Evolutionary conservation across 2,113 vertebrate species (phyloP).

Genomic region (Eonycteris spelaea): DNA sequence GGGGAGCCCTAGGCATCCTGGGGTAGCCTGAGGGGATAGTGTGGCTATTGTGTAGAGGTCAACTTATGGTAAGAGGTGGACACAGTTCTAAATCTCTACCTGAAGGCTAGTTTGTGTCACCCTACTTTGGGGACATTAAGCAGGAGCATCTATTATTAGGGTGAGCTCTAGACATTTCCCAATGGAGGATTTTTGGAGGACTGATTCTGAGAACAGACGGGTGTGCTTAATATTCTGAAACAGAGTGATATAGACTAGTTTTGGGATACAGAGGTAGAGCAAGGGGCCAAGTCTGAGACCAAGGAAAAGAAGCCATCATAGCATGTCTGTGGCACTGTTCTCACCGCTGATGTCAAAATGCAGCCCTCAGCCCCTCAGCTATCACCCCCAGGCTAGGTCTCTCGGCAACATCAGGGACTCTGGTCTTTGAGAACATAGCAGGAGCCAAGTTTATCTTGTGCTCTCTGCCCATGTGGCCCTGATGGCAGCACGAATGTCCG

Average conservation of each 20-base stretch:
- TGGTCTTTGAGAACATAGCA: background rate
- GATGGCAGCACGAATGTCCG: background rate
- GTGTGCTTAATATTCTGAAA: background rate
- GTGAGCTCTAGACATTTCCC: background rate
- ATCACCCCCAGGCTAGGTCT: no score
- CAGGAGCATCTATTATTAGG: background rate
- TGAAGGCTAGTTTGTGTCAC: background rate
- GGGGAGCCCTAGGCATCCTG: no score
- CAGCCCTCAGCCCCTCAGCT: background rate
- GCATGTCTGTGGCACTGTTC: background rate
- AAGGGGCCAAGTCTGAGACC: background rate
- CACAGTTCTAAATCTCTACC: background rate
- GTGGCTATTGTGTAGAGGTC: background rate
- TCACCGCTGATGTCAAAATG: background rate
- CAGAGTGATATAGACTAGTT: background rate
- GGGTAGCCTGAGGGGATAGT: no score
- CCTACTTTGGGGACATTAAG: background rate
- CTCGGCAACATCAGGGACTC: background rate
- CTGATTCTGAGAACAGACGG: background rate
- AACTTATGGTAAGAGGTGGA: background rate
- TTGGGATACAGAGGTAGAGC: background rate
- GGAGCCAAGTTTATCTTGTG: background rate
- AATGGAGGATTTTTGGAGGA: background rate
- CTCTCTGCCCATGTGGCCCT: background rate
- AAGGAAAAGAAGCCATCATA: background rate